Conservation (phyloP, 2,797 vertebrate species). For the Carapus acus region DNA sequence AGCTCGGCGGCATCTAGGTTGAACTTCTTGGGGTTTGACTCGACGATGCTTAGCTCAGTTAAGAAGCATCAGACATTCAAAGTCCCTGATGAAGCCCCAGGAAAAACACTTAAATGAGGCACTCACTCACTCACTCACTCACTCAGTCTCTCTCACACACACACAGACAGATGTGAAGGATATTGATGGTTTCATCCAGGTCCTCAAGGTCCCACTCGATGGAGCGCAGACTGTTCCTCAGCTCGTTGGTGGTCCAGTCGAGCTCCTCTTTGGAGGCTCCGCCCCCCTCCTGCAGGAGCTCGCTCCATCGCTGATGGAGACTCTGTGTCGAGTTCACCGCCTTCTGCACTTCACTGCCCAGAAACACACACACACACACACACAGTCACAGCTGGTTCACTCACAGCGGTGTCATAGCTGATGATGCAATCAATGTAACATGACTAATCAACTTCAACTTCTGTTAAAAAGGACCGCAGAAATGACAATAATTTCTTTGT, state of each 20-base stretch:
- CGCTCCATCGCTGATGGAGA: constrained; percentile 90
- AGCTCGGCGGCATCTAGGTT: constrained; percentile 87
- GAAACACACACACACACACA: not conserved
- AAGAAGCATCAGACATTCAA: constrained; percentile 25
- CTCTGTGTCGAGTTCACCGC: constrained; percentile 92
- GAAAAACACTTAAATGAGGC: too few relatives aligned
- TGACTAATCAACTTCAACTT: too few relatives aligned
- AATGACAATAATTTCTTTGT: too few relatives aligned
- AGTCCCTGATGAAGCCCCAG: not conserved
- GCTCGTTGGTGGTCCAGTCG: constrained; percentile 97
- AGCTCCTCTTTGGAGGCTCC: constrained; percentile 87
- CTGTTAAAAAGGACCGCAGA: too few relatives aligned
- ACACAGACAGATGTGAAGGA: too few relatives aligned
- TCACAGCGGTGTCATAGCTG: too few relatives aligned
- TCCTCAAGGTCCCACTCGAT: constrained; percentile 99
- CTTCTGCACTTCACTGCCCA: constrained; percentile 87
- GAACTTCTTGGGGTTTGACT: constrained; percentile 97
- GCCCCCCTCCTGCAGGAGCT: constrained; percentile 83
- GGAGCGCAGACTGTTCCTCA: constrained; percentile 93
- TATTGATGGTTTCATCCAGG: constrained; percentile 98
- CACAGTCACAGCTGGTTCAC: not conserved
- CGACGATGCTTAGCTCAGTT: constrained; percentile 72
- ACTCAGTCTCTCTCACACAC: too few relatives aligned
- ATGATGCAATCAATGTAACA: too few relatives aligned
- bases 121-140: too few relatives aligned